Evolutionary conservation across 2,888 invertebrate genomes (phyloP).

Genomic region (Cheilosia vernalis): DNA sequence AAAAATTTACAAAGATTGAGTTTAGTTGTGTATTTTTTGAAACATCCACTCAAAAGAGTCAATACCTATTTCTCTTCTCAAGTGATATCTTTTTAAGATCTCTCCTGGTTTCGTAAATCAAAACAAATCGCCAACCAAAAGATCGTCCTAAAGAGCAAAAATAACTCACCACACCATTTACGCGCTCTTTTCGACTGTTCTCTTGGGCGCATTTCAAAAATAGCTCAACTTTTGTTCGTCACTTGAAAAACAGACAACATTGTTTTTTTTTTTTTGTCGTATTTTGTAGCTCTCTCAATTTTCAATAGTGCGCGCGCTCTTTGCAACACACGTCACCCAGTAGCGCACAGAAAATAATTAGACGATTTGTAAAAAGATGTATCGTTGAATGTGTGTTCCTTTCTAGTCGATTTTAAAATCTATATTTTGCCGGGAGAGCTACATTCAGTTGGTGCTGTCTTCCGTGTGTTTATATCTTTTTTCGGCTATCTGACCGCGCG

Average conservation of each 20-base stretch:
- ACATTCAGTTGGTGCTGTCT: slow-evolving; percentile 14
- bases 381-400: slow-evolving; percentile 9
- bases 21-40: slow-evolving; percentile 1
- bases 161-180: slow-evolving; percentile 58
- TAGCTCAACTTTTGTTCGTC: slow-evolving; percentile 51
- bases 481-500: slow-evolving; percentile 59
- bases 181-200: slow-evolving; percentile 22
- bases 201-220: slow-evolving; percentile 60
- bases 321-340: slow-evolving; percentile 43
- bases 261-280: background rate
- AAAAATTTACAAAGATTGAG: slow-evolving; percentile 21
- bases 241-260: slow-evolving; percentile 21
- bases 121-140: slow-evolving; percentile 3
- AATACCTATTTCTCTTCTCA: background rate
- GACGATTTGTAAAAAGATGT: slow-evolving; percentile 44
- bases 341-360: slow-evolving; percentile 41
- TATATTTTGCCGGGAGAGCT: slow-evolving; percentile 61
- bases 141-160: slow-evolving; percentile 45
- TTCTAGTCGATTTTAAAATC: slow-evolving; percentile 50
- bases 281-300: slow-evolving; percentile 42
- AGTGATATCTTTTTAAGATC: background rate
- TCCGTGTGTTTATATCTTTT: slow-evolving; percentile 33
- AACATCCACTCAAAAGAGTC: slow-evolving; percentile 2
- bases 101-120: slow-evolving; percentile 12
- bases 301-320: slow-evolving; percentile 45